phyloP scores from a whole-genome alignment of 2,888 invertebrate genomes.

The Phania funesta region DNA sequence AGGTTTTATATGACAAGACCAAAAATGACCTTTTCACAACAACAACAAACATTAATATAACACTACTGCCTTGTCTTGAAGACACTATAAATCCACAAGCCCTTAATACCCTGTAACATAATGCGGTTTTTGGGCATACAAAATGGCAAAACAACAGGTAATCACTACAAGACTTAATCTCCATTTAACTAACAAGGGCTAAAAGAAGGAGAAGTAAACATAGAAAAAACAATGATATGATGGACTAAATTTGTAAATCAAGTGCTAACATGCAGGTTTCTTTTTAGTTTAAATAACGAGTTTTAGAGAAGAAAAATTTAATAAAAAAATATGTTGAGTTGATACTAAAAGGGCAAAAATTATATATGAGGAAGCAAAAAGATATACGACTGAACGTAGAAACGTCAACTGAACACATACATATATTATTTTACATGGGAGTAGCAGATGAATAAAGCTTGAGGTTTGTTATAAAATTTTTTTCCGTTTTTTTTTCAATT shows the following conservation, averaged over 20 bases:
- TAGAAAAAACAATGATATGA: conserved; percentile 24
- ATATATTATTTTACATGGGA: not conserved
- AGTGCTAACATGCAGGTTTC: conserved; percentile 9
- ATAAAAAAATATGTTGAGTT: conserved; percentile 1
- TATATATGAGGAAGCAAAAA: not conserved
- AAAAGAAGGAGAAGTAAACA: not conserved
- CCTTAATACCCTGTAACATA: conserved; percentile 25
- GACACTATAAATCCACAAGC: conserved; percentile 16
- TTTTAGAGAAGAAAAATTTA: not conserved
- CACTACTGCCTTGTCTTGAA: conserved; percentile 8
- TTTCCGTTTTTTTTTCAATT: not conserved
- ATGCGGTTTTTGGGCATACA: conserved; percentile 45
- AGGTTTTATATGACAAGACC: not conserved
- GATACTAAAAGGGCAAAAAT: not conserved
- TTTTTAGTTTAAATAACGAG: not conserved
- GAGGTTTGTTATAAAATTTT: conserved; percentile 35
- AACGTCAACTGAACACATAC: not conserved
- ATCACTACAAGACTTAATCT: conserved; percentile 45
- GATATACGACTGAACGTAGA: not conserved
- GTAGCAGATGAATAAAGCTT: conserved; percentile 52
- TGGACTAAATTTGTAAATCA: conserved; percentile 27
- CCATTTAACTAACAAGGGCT: not conserved
- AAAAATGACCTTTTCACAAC: conserved; percentile 23
- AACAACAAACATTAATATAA: not conserved
- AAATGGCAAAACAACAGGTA: conserved; percentile 51